A percentile compares a stretch with the other conserved stretches of the same genome.
Conservation (phyloP, 2,888 invertebrate genomes). For the Bimastos eiseni region DNA sequence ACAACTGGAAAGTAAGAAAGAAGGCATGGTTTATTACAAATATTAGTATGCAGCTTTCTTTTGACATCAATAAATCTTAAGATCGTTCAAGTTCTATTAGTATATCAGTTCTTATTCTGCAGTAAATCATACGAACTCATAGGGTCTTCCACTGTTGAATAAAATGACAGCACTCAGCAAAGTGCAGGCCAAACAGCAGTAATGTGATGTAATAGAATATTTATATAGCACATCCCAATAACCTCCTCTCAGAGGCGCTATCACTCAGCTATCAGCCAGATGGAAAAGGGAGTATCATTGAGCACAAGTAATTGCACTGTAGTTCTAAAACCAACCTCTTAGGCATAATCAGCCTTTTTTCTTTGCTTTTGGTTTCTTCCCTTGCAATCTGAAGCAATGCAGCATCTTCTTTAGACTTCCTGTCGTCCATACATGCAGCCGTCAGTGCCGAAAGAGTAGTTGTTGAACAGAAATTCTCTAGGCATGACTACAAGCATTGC, state of each 20-base stretch:
- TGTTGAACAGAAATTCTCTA: conserved; percentile 13
- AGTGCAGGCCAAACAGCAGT: too few relatives aligned
- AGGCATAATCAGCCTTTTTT: neutral
- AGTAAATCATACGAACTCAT: neutral
- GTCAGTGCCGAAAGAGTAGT: neutral
- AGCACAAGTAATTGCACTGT: neutral
- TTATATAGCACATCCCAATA: too few relatives aligned
- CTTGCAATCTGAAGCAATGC: neutral
- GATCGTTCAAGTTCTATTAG: neutral
- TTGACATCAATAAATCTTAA: neutral
- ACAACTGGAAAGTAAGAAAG: neutral
- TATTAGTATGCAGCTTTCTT: neutral
- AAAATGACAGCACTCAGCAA: neutral
- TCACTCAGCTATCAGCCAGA: too few relatives aligned
- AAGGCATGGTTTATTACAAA: neutral
- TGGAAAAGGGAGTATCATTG: too few relatives aligned
- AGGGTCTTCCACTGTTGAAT: neutral
- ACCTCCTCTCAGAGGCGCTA: too few relatives aligned
- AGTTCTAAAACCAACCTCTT: neutral
- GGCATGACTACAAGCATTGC: neutral
- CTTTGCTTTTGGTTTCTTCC: neutral
- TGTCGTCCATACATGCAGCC: neutral
- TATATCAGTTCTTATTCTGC: neutral
- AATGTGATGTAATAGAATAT: too few relatives aligned
- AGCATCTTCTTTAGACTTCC: neutral